Evolutionary conservation across 2,888 invertebrate species (phyloP).

Genomic region (Drosophila borborema): DNA sequence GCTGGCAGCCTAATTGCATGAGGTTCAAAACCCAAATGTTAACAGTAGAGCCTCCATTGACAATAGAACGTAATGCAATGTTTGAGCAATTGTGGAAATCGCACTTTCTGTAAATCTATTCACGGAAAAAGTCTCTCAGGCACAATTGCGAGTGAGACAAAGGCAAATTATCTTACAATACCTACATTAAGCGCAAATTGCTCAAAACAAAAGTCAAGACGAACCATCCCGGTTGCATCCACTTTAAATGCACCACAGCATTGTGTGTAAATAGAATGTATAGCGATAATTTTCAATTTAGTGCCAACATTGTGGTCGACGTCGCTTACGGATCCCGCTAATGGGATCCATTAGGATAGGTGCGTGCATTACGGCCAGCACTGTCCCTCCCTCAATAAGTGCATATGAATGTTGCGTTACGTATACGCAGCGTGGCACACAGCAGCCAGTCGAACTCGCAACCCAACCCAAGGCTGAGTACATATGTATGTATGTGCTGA

Average conservation of each 20-base stretch:
- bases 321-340: constrained; percentile 2
- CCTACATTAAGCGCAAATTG: constrained; percentile 24
- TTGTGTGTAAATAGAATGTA: constrained; percentile 1
- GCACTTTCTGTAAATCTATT: constrained; percentile 4
- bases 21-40: background rate
- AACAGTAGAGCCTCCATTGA: background rate
- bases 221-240: background rate
- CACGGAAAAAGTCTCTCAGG: constrained; percentile 45
- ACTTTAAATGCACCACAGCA: background rate
- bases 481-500: too few relatives aligned
- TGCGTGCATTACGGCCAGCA: constrained; percentile 33
- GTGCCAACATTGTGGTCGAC: constrained; percentile 8
- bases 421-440: constrained; percentile 26
- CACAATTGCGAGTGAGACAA: constrained; percentile 57
- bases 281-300: constrained; percentile 14
- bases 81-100: constrained; percentile 22
- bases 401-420: background rate
- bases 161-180: constrained; percentile 22
- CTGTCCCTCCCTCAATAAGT: background rate
- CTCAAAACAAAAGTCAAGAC: constrained; percentile 19
- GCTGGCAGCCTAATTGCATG: too few relatives aligned
- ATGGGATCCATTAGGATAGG: constrained; percentile 28
- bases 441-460: background rate
- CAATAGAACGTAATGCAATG: background rate
- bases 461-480: background rate